Evolutionary conservation across 2,888 invertebrate species (phyloP).

Genomic region (Apodemia mormo): DNA sequence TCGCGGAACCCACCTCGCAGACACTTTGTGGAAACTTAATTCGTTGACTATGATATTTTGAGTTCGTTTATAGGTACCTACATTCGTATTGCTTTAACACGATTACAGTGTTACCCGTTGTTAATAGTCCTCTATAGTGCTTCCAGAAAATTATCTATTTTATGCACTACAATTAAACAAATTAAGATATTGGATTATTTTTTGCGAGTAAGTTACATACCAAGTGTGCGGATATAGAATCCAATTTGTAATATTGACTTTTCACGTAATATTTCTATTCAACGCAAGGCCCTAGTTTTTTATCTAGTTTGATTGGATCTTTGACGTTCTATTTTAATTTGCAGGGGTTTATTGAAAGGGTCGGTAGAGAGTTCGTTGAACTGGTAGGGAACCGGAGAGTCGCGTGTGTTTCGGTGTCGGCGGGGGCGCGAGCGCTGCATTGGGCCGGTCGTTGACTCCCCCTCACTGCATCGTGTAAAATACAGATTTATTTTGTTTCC

Average conservation of each 20-base stretch:
- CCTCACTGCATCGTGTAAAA: constrained; percentile 56
- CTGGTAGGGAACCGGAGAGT: constrained; percentile 64
- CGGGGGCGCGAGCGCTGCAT: constrained; percentile 59
- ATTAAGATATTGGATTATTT: too few species aligned
- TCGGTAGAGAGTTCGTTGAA: constrained; percentile 66
- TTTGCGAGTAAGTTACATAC: too few species aligned
- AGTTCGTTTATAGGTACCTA: too few species aligned
- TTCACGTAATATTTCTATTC: not conserved
- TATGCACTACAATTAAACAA: too few species aligned
- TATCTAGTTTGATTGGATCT: constrained; percentile 9
- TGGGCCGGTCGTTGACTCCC: constrained; percentile 73
- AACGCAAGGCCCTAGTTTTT: not conserved
- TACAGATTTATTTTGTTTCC: constrained; percentile 56
- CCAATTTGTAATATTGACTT: not conserved
- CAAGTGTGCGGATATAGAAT: too few species aligned
- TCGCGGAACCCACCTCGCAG: too few species aligned
- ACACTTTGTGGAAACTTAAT: too few species aligned
- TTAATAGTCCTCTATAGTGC: too few species aligned
- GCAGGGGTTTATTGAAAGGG: constrained; percentile 59
- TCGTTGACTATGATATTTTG: too few species aligned
- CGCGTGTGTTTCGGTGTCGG: constrained; percentile 49
- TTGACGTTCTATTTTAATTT: constrained; percentile 28
- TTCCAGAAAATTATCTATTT: too few species aligned
- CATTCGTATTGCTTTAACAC: too few species aligned
- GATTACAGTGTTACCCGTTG: too few species aligned